Evolutionary conservation across 2,888 invertebrate species (phyloP).

Genomic region (Trissolcus brochymenae): DNA sequence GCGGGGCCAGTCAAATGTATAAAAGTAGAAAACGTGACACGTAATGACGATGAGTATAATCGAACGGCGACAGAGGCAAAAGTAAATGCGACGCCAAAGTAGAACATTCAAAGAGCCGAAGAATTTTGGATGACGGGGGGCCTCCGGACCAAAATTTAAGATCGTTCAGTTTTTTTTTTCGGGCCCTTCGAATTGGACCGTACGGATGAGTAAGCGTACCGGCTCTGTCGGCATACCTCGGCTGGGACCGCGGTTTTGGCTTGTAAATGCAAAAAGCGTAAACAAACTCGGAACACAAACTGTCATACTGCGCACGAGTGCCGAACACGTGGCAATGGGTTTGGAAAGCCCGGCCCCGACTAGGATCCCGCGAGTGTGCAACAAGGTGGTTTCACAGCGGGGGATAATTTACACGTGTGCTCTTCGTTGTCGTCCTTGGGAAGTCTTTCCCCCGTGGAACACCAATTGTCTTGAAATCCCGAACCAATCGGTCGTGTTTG

Average conservation of each 20-base stretch:
- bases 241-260: conserved; percentile 7
- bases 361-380: conserved; percentile 8
- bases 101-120: not conserved
- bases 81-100: conserved; percentile 52
- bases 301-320: not conserved
- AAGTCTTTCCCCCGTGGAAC: conserved; percentile 23
- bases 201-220: conserved; percentile 18
- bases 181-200: not conserved
- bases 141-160: not conserved
- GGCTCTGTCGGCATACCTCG: conserved; percentile 2
- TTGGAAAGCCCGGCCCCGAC: conserved; percentile 22
- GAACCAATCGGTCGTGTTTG: conserved; percentile 30
- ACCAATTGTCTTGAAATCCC: conserved; percentile 18
- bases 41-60: conserved; percentile 30
- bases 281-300: conserved; percentile 11
- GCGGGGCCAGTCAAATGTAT: conserved; percentile 58
- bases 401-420: conserved; percentile 45
- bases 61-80: conserved; percentile 42
- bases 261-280: conserved; percentile 16
- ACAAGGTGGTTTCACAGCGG: conserved; percentile 35
- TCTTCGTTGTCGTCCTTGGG: conserved; percentile 51
- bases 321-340: not conserved
- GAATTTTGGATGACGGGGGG: too few relatives aligned
- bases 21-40: conserved; percentile 70
- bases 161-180: not conserved